Evolutionary conservation across 1,140 invertebrate genomes (phyloP).

Genomic region (Elymnias hypermnestra): DNA sequence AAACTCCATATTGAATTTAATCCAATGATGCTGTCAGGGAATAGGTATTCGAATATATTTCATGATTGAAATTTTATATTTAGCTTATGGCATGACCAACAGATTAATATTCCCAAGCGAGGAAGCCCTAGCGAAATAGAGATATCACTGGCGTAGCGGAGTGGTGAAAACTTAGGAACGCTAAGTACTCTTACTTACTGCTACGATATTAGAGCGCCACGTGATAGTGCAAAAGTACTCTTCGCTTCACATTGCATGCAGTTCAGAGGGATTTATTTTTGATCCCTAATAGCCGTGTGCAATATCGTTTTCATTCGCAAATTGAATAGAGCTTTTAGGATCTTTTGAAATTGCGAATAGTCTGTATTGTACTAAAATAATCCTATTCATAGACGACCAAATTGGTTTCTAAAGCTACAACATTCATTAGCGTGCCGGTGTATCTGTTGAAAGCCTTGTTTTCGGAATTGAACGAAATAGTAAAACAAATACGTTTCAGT

Average conservation of each 20-base stretch:
- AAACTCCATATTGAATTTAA: no score
- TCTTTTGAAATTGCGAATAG: neutral
- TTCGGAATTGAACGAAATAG: no score
- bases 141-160: constrained; percentile 44
- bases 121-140: constrained; percentile 58
- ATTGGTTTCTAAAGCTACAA: no score
- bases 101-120: constrained; percentile 49
- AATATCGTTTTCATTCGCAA: no score
- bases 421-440: no score
- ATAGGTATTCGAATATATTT: no score
- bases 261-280: constrained; percentile 3
- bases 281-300: neutral
- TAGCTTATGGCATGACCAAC: constrained; percentile 27
- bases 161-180: constrained; percentile 66
- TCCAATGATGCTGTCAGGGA: no score
- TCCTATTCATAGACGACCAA: no score
- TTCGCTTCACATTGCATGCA: neutral
- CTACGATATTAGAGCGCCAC: constrained; percentile 35
- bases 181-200: constrained; percentile 49
- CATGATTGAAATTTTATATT: no score
- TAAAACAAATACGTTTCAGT: no score
- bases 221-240: constrained; percentile 8
- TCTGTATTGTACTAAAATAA: no score
- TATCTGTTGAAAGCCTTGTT: no score
- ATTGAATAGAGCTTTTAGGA: neutral